Conservation (phyloP, 2,888 invertebrate genomes). For the Troilus luridus region DNA sequence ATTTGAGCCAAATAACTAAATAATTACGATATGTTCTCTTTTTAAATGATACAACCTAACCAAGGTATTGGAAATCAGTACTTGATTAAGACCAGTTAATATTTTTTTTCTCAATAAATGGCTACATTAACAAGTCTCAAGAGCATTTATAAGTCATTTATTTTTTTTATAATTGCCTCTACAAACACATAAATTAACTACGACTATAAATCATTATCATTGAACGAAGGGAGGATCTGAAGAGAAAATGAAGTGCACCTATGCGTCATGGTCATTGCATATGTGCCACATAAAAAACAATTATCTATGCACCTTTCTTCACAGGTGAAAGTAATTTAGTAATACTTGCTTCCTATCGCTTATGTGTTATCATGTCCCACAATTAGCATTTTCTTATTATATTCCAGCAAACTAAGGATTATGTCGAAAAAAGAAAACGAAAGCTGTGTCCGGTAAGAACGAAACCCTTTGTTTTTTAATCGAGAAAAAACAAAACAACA, state of each 20-base stretch:
- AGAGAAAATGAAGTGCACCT: not conserved
- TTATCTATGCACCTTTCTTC: conserved; percentile 12
- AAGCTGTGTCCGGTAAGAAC: not conserved
- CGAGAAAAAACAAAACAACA: no score
- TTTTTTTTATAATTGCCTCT: no score
- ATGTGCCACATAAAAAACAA: not conserved
- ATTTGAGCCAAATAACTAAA: no score
- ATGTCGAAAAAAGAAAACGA: not conserved
- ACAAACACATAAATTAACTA: not conserved
- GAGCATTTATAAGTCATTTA: no score
- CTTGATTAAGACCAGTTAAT: no score
- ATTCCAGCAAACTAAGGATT: not conserved
- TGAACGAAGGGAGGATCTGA: not conserved
- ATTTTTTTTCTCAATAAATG: not conserved
- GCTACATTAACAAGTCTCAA: not conserved
- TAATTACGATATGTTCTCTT: no score
- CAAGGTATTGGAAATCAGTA: no score
- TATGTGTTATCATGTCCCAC: not conserved
- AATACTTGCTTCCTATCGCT: not conserved
- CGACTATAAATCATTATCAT: not conserved
- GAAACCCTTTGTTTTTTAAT: not conserved
- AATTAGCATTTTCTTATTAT: not conserved
- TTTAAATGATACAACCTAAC: no score
- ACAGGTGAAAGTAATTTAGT: not conserved
- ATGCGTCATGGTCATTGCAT: not conserved